Evolutionary conservation across 2,888 invertebrate species (phyloP).

Genomic region (Cephalotes varians): DNA sequence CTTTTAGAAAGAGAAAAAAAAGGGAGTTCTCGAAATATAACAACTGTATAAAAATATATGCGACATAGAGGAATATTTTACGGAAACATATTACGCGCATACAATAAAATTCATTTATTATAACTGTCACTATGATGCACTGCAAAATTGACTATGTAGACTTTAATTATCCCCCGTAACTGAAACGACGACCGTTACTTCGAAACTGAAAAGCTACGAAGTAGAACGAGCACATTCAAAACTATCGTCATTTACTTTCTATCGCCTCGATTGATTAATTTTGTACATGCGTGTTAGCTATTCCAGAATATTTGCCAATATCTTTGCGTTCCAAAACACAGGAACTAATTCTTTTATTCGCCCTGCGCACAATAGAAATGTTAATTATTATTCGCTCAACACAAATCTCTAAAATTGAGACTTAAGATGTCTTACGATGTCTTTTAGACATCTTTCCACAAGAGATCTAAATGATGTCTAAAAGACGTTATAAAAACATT

Average conservation of each 20-base stretch:
- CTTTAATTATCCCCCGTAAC: conserved; percentile 10
- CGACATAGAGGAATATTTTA: not conserved
- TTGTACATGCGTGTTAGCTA: not conserved
- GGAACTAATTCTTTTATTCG: not conserved
- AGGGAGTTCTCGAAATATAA: not conserved
- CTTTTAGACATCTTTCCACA: too few species aligned
- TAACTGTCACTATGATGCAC: too few species aligned
- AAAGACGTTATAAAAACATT: too few species aligned
- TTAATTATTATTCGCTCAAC: too few species aligned
- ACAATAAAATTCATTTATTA: not conserved
- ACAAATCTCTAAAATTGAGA: too few species aligned
- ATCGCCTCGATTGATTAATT: conserved; percentile 9
- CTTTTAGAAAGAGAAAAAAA: not conserved
- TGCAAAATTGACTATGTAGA: not conserved
- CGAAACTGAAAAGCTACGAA: conserved; percentile 4
- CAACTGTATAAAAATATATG: not conserved
- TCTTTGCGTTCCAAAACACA: not conserved
- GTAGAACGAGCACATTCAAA: not conserved
- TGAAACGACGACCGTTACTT: not conserved
- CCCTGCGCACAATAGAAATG: too few species aligned
- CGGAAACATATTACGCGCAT: not conserved
- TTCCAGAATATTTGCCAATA: not conserved
- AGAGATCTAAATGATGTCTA: too few species aligned
- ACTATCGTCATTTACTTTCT: not conserved
- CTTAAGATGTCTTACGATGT: too few species aligned